Evolutionary conservation across 2,888 invertebrate species (phyloP).

Genomic region (Mythimna pallens): DNA sequence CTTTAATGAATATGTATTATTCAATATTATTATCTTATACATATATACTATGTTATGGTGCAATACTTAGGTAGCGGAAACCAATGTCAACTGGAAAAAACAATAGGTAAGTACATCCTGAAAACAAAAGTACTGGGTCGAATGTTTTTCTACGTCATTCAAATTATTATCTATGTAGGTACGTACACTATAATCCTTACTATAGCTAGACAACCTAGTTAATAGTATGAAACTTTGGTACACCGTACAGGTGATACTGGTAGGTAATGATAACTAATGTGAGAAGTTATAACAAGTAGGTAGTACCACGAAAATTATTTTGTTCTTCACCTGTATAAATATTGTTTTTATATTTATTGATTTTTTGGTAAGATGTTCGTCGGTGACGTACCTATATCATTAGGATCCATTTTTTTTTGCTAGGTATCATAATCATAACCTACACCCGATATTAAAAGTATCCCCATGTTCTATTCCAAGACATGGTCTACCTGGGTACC

Average conservation of each 20-base stretch:
- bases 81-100: not conserved
- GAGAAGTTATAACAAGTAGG: too few species aligned
- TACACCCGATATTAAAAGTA: too few species aligned
- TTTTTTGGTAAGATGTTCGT: not conserved
- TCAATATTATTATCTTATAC: too few species aligned
- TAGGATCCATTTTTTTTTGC: not conserved
- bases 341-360: slow-evolving; percentile 14
- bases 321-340: slow-evolving; percentile 13
- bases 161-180: not conserved
- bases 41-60: not conserved
- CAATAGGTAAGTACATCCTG: not conserved
- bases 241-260: too few species aligned
- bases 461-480: too few species aligned
- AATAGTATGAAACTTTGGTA: not conserved
- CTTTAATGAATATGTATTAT: too few species aligned
- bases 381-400: not conserved
- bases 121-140: not conserved
- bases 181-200: not conserved
- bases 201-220: not conserved
- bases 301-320: not conserved
- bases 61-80: not conserved
- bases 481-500: too few species aligned
- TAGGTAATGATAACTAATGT: too few species aligned
- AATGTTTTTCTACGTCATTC: not conserved
- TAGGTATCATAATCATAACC: too few species aligned